These are phyloP conservation scores for Anguilla pacifica DNA, from an alignment of 2,797 vertebrate species.

Conservation along the genomic window DNA sequence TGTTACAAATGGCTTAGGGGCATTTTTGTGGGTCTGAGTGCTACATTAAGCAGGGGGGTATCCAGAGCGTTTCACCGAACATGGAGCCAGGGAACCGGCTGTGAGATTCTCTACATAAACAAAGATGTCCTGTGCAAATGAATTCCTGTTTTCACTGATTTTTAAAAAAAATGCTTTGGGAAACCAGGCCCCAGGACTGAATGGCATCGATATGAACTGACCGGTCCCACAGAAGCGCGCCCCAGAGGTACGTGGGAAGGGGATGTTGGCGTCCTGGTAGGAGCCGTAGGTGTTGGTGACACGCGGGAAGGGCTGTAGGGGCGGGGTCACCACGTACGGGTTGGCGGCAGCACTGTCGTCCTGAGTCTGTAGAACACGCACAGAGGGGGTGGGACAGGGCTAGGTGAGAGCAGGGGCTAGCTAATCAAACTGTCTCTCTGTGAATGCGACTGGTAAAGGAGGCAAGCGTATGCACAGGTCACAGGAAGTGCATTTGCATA, in stretches of 20 bases:
- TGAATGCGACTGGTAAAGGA: not conserved
- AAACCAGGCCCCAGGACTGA: not conserved
- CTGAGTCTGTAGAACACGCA: constrained; percentile 75
- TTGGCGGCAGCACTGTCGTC: constrained; percentile 83
- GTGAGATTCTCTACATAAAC: not conserved
- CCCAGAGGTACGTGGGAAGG: constrained; percentile 93
- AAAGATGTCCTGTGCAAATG: not conserved
- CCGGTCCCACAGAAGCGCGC: constrained; percentile 95
- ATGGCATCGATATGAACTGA: constrained; percentile 41
- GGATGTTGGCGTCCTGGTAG: constrained; percentile 95
- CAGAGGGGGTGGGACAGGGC: not conserved
- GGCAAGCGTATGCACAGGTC: not conserved
- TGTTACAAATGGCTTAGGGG: not conserved
- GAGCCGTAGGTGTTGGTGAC: constrained; percentile 94
- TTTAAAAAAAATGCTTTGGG: not conserved
- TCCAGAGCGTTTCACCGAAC: not conserved
- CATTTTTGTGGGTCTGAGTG: not conserved
- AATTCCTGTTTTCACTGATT: not conserved
- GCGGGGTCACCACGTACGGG: constrained; percentile 83
- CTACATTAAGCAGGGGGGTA: not conserved
- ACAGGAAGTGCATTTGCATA: not conserved
- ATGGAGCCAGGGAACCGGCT: not conserved
- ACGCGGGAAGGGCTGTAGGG: constrained; percentile 87
- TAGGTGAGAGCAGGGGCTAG: not conserved
- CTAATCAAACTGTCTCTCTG: not conserved